Evolutionary conservation across 2,888 invertebrate species (phyloP).

Genomic region (Endomychus coccineus): DNA sequence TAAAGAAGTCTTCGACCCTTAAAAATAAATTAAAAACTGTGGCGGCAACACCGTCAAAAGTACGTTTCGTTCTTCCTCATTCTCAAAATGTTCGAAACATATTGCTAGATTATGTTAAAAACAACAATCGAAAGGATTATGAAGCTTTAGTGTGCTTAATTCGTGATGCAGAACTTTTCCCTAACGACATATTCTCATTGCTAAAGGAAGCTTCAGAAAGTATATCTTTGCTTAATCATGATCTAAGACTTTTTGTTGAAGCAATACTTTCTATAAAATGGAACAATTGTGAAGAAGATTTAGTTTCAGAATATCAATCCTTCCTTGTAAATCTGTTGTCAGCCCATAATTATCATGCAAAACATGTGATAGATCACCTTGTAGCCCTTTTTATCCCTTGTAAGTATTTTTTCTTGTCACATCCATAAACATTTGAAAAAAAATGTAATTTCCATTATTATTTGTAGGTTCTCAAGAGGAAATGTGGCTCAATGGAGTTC

Average conservation of each 20-base stretch:
- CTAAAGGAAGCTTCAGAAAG: conserved; percentile 51
- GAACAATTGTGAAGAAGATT: conserved; percentile 45
- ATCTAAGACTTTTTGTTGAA: conserved; percentile 53
- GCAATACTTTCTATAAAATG: conserved; percentile 54
- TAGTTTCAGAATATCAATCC: conserved; percentile 53
- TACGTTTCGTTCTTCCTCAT: conserved; percentile 46
- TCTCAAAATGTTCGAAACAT: conserved; percentile 44
- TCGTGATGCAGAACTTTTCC: conserved; percentile 47
- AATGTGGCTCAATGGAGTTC: conserved; percentile 55
- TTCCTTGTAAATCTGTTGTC: conserved; percentile 61
- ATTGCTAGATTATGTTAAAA: conserved; percentile 41
- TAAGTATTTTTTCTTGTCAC: conserved; percentile 32
- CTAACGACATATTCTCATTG: conserved; percentile 50
- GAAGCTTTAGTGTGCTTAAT: conserved; percentile 48
- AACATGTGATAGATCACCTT: conserved; percentile 53
- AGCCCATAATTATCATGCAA: conserved; percentile 59
- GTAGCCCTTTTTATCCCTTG: conserved; percentile 55
- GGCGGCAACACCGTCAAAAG: conserved; percentile 28
- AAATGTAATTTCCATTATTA: conserved; percentile 12
- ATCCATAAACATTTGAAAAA: too few species aligned
- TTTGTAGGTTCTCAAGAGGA: conserved; percentile 42
- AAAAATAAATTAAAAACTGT: conserved; percentile 24
- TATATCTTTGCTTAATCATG: conserved; percentile 51
- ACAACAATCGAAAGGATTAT: conserved; percentile 43
- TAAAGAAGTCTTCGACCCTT: conserved; percentile 28